These are phyloP conservation scores for Ditylenchus weischeri DNA, from an alignment of 2,888 invertebrate species.

Conservation along the genomic window DNA sequence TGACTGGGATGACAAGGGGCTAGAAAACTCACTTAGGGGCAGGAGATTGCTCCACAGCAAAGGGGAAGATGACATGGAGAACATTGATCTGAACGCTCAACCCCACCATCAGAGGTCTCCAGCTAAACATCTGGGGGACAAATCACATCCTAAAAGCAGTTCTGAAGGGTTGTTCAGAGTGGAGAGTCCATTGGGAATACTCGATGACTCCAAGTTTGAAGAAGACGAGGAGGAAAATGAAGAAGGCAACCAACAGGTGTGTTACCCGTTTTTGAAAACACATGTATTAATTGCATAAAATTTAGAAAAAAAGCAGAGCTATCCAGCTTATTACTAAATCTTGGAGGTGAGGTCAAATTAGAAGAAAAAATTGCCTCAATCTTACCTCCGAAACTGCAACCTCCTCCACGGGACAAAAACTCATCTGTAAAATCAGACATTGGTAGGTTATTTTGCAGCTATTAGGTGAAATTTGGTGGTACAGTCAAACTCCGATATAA, in stretches of 20 bases:
- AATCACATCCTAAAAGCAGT: slow-evolving; percentile 5
- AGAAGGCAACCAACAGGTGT: no score
- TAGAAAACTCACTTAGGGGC: neutral
- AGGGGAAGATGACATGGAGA: neutral
- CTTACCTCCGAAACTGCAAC: no score
- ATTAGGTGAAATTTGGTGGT: no score
- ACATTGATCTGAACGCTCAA: neutral
- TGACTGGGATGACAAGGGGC: neutral
- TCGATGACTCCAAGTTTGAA: slow-evolving; percentile 7
- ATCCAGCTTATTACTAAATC: no score
- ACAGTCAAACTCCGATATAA: no score
- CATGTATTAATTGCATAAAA: no score
- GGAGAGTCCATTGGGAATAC: slow-evolving; percentile 15
- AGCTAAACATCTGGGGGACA: neutral
- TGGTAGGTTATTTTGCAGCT: no score
- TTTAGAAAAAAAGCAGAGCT: no score
- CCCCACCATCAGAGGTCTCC: neutral
- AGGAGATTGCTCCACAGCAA: neutral
- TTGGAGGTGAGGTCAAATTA: no score
- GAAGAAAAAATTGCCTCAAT: no score
- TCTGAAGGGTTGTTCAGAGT: slow-evolving; percentile 9
- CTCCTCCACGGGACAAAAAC: no score
- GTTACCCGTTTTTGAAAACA: neutral
- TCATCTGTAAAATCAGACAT: no score
- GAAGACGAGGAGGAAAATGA: neutral